Evolutionary conservation across 2,113 vertebrate genomes (phyloP).

Genomic region (Lycaon pictus): DNA sequence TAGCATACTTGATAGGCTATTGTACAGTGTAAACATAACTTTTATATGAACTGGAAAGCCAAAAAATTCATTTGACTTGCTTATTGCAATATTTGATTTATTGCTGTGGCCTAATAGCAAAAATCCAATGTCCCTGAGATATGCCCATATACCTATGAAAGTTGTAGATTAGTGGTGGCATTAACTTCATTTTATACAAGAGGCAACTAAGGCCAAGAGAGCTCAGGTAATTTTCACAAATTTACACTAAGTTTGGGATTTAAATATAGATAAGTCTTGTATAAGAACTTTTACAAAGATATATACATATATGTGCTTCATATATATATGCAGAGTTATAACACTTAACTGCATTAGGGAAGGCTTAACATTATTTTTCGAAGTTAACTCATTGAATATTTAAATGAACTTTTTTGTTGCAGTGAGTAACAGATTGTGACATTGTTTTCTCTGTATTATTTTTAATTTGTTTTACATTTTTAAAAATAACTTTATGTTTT

Average conservation of each 20-base stretch:
- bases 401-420: neutral
- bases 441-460: neutral
- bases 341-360: neutral
- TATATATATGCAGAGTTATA: neutral
- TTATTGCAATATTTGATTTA: neutral
- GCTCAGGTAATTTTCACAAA: neutral
- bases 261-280: neutral
- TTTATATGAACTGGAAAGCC: neutral
- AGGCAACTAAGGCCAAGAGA: neutral
- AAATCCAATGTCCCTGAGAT: neutral
- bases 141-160: neutral
- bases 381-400: neutral
- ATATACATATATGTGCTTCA: neutral
- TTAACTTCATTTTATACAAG: neutral
- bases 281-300: neutral
- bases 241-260: neutral
- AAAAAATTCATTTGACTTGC: neutral
- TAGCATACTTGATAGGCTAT: neutral
- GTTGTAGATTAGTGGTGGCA: neutral
- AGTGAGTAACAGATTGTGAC: neutral
- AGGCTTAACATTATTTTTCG: neutral
- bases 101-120: neutral
- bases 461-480: neutral
- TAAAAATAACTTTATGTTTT: neutral
- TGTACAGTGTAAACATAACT: neutral